phyloP scores from a whole-genome alignment of 2,888 invertebrate species.

The Lordiphosa andalusiaca region DNA sequence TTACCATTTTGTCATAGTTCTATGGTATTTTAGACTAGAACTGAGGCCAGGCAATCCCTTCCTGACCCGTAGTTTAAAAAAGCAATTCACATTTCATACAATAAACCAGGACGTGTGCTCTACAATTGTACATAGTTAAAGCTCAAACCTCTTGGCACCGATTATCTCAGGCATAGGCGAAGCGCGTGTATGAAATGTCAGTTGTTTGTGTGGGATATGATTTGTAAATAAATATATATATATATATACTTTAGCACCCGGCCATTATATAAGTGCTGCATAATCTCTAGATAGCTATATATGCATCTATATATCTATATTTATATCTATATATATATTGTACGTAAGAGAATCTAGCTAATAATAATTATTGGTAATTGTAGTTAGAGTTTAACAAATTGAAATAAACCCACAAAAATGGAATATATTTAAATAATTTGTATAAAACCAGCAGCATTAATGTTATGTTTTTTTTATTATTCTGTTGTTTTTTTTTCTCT shows the following conservation, averaged over 20 bases:
- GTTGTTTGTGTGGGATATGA: slow-evolving; percentile 15
- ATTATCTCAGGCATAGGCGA: slow-evolving; percentile 22
- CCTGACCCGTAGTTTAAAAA: too few relatives aligned
- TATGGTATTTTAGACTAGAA: too few relatives aligned
- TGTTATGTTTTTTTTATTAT: not conserved
- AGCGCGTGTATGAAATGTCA: slow-evolving; percentile 9
- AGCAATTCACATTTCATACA: slow-evolving; percentile 4
- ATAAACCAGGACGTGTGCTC: not conserved
- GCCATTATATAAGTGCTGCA: slow-evolving; percentile 32
- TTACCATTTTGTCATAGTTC: too few relatives aligned
- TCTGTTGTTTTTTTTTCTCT: not conserved
- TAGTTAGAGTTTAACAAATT: slow-evolving; percentile 35
- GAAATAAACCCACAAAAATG: slow-evolving; percentile 15
- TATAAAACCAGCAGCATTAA: slow-evolving; percentile 11
- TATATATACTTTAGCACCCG: slow-evolving; percentile 27
- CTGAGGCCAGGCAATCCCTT: too few relatives aligned
- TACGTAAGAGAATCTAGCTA: slow-evolving; percentile 7
- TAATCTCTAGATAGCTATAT: slow-evolving; percentile 16
- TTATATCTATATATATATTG: not conserved
- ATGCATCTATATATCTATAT: not conserved
- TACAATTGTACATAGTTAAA: not conserved
- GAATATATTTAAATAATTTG: not conserved
- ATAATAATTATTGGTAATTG: slow-evolving; percentile 17
- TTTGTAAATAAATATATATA: slow-evolving; percentile 27
- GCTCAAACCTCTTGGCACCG: not conserved